A percentile compares a stretch with the other conserved stretches of the same genome.
Evolutionary conservation across 2,113 vertebrate species (phyloP).

Genomic region (Syngnathus scovelli): DNA sequence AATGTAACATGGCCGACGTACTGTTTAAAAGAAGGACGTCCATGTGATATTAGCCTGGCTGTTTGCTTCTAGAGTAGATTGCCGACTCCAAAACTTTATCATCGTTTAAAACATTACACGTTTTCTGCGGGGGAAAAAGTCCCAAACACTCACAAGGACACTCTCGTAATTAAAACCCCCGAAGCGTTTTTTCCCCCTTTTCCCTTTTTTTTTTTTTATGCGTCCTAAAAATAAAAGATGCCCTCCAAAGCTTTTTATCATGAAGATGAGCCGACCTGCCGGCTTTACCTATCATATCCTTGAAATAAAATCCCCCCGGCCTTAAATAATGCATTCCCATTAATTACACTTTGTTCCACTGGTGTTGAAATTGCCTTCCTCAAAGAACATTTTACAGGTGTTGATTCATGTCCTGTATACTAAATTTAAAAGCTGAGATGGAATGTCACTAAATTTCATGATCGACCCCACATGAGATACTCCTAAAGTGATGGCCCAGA

Average conservation of each 20-base stretch:
- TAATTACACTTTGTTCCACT: not conserved
- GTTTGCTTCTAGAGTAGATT: too few relatives aligned
- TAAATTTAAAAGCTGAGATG: not conserved
- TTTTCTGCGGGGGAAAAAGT: too few relatives aligned
- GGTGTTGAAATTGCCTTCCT: not conserved
- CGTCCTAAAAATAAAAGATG: not conserved
- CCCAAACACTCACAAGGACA: too few relatives aligned
- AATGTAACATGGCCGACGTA: not conserved
- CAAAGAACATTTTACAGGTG: not conserved
- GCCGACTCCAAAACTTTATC: not conserved
- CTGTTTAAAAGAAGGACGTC: not conserved
- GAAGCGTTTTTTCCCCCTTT: not conserved
- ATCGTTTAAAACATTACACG: not conserved
- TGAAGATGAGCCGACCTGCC: not conserved
- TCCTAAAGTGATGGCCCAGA: not conserved
- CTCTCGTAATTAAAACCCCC: not conserved
- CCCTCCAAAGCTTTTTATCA: not conserved
- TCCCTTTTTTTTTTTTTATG: not conserved
- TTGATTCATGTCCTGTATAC: not conserved
- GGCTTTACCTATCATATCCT: not conserved
- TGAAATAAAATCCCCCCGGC: not conserved
- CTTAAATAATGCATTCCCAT: conserved; percentile 6
- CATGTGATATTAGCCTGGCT: too few relatives aligned
- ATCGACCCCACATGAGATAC: not conserved
- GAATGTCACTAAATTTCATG: not conserved